A percentile compares a stretch with the other conserved stretches of the same genome.
phyloP scores from a whole-genome alignment of 2,113 vertebrate species.

The Onychostruthus taczanowskii region DNA sequence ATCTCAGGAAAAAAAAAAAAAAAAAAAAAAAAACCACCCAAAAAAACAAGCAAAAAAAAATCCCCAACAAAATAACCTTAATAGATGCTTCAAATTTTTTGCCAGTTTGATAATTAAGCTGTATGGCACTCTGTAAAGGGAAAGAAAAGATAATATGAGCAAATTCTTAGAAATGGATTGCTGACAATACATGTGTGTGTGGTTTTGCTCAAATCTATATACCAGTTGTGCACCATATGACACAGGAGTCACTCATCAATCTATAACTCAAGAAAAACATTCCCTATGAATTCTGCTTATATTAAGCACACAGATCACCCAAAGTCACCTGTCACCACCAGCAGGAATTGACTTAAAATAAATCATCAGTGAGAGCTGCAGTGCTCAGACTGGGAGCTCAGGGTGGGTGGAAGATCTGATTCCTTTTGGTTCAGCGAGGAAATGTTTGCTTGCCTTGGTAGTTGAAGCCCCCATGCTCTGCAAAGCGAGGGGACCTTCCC shows the following conservation, averaged over 20 bases:
- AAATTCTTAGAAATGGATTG: background rate
- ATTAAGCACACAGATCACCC: constrained; percentile 55
- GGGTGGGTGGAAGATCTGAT: background rate
- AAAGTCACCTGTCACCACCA: constrained; percentile 35
- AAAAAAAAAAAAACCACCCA: background rate
- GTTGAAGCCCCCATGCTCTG: background rate
- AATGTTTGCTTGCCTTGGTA: background rate
- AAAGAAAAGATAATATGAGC: background rate
- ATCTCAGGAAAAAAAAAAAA: background rate
- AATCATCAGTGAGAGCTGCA: background rate
- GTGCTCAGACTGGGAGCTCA: background rate
- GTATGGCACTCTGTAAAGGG: background rate
- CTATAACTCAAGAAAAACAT: background rate
- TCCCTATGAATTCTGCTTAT: background rate
- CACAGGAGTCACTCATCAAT: background rate
- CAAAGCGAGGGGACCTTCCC: background rate
- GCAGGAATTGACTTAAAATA: background rate
- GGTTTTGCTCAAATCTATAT: background rate
- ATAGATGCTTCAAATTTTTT: background rate
- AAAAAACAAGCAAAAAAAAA: background rate
- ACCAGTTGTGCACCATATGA: background rate
- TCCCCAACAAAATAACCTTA: background rate
- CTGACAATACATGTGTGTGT: background rate
- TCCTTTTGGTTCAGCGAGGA: background rate
- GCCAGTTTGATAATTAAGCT: background rate